Conservation (phyloP, 2,888 invertebrate genomes). For the Chaetogeoica ovagalla region DNA sequence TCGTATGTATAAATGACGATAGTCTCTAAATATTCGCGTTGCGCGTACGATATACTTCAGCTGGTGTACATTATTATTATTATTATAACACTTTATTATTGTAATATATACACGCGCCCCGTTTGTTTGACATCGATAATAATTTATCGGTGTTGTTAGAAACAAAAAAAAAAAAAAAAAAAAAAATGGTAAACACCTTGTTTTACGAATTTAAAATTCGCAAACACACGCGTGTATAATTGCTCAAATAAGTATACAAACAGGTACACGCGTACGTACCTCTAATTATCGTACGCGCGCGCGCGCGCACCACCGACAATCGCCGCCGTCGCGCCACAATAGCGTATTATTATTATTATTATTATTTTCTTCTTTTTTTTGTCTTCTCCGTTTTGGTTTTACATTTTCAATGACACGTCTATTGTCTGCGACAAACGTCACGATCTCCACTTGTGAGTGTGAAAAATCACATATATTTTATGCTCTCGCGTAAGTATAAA, state of each 20-base stretch:
- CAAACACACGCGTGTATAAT: slow-evolving; percentile 47
- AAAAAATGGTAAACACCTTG: slow-evolving; percentile 33
- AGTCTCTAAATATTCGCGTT: too few relatives aligned
- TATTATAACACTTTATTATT: too few relatives aligned
- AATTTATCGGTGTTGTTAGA: slow-evolving; percentile 17
- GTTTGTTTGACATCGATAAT: slow-evolving; percentile 22
- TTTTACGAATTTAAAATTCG: slow-evolving; percentile 35
- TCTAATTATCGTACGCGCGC: not conserved
- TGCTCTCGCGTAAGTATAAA: too few relatives aligned
- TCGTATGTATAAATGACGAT: too few relatives aligned
- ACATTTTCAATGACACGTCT: slow-evolving; percentile 44
- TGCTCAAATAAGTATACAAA: not conserved
- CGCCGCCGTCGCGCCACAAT: not conserved
- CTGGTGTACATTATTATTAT: too few relatives aligned
- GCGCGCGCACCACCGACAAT: too few relatives aligned
- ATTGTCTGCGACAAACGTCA: not conserved
- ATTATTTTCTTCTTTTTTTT: too few relatives aligned
- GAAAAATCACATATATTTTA: too few relatives aligned
- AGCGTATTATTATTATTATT: too few relatives aligned
- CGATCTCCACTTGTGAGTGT: too few relatives aligned
- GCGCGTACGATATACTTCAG: not conserved
- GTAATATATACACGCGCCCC: not conserved
- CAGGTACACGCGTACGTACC: too few relatives aligned
- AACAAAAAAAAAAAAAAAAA: not conserved
- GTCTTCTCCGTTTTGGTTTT: not conserved